Evolutionary conservation across 2,113 vertebrate genomes (phyloP), one percentile per base, ranked within the genome.

Genomic region (Thunnus thynnus): DNA sequence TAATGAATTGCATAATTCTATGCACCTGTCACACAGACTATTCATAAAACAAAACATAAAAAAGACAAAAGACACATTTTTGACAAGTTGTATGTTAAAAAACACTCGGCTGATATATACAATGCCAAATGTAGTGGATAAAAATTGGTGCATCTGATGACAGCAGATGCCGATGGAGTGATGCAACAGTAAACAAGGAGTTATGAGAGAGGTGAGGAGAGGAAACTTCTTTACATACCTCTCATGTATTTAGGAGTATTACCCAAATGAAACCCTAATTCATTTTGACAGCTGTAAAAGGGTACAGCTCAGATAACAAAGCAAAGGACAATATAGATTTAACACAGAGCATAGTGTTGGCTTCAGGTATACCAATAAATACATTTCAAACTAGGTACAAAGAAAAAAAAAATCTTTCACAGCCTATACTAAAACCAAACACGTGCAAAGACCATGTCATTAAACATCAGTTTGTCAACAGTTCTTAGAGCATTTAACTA

Each of bases 381-480:
- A 93, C 48, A 82, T 62, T 75, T 66, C 32, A 60, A 84, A 89
- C 80, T 32, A 66, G 82, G 52, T 54, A 56, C 7, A 27, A 65
- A 25, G 13, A 67, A 69, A 52, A 54, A 30, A 30, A 48, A n/a
- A 17, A 56, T 55, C 30, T 61, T 91, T 89, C 90, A 93, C 83
- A 87, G 63, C 72, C 83, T 88, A 86, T 61, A 78, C 63, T 80
- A 75, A 88, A 89, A 85, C 73, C 76, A 77, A 69, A 83, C 5
- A 32, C 36, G 82, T 91, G 89, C 91, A 93, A 90, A 89, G 70
- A 69, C 30, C 86, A 90, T 89, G 79, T 60, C 54, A 60, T 50
- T 44, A 80, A 87, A 81, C 51, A 80, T 67, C 58, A 74, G 17
- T 74, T 76, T 52, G 62, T 74, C 30, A 84, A 80, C 60, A 87